Base-by-base conservation (phyloP, 2,113 vertebrate species). In the Caracal caracal region DNA sequence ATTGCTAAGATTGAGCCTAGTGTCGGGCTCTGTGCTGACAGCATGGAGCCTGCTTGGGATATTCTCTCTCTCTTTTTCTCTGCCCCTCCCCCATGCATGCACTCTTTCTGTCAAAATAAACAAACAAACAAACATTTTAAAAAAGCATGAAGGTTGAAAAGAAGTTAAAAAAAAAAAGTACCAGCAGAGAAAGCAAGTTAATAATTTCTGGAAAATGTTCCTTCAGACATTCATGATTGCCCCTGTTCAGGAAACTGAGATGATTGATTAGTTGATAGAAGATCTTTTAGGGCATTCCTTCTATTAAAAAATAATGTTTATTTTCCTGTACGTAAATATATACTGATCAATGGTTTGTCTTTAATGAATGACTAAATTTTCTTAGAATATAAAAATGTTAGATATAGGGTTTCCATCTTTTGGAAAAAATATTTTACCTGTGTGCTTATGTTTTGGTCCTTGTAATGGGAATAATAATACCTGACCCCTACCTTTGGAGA, bases 261-360 rank as follows among this genome's bases (percentile, higher is more conserved):
- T 91, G 37, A 59, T 68, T 92, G 47, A 76, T 73, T 53, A 83
- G 37, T 84, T 94, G 93, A 68, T 37, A 95, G 51, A 90, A 95
- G 11, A 15, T 47, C 56, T 96, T 93, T 90, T 43, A 66, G 47
- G 17, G 5, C 81, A 53, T 94, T 88, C 19, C 37, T 70, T 91
- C 33, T 87, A 13, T 78, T 93, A 92, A 92, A 83, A 89, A 87
- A 65, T 90, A 83, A 53, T 94, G 20, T 37, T 76, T 93, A 5
- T 85, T 85, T 93, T 86, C 12, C n/a, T 93, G 2, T 70, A n/a
- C 78, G 3, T 94, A 76, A 81, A 81, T 90, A 87, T 66, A 76
- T 59, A 40, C 19, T 59, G 28, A 49, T 91, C 10, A 76, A 35
- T 79, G 89, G 12, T 65, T 53, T 93, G 30, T 75, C 28, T 84